Percentiles rank a stretch among this genome's conserved stretches.
phyloP scores from a whole-genome alignment of 2,888 invertebrate genomes.

The Therioaphis trifolii region DNA sequence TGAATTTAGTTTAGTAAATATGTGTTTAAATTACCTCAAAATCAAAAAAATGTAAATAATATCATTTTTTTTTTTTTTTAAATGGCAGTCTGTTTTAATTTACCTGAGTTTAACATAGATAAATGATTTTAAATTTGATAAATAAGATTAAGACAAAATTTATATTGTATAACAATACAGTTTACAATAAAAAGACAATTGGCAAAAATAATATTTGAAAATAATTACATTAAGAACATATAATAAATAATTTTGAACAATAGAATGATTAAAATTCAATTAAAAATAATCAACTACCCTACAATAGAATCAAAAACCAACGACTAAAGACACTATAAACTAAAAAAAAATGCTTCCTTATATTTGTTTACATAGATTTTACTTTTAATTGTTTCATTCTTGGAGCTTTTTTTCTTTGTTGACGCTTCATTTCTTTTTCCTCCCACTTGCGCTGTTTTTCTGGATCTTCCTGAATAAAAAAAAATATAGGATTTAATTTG shows the following conservation, averaged over 20 bases:
- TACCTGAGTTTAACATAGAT: slow-evolving; percentile 13
- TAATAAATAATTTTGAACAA: slow-evolving; percentile 2
- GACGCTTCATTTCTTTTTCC: slow-evolving; percentile 91
- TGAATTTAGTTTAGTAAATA: neutral
- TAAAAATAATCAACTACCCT: neutral
- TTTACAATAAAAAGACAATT: slow-evolving; percentile 2
- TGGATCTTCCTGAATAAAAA: slow-evolving; percentile 82
- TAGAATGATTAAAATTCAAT: slow-evolving; percentile 1
- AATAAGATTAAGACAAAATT: neutral
- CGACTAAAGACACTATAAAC: neutral
- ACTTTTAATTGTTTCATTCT: slow-evolving; percentile 99
- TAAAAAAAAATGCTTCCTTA: neutral
- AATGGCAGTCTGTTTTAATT: slow-evolving; percentile 45
- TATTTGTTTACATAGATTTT: slow-evolving; percentile 79
- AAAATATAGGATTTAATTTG: neutral
- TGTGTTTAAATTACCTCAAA: neutral
- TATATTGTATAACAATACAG: slow-evolving; percentile 14
- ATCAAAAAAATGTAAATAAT: slow-evolving; percentile 4
- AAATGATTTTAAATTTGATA: slow-evolving; percentile 27
- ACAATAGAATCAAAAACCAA: slow-evolving; percentile 21
- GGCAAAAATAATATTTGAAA: slow-evolving; percentile 13
- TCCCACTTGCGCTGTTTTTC: slow-evolving; percentile 98
- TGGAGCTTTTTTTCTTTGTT: slow-evolving; percentile 94
- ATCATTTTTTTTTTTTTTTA: neutral
- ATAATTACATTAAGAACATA: neutral